Base-by-base conservation (phyloP, 2,888 invertebrate species). In the Galerucella pusilla region DNA sequence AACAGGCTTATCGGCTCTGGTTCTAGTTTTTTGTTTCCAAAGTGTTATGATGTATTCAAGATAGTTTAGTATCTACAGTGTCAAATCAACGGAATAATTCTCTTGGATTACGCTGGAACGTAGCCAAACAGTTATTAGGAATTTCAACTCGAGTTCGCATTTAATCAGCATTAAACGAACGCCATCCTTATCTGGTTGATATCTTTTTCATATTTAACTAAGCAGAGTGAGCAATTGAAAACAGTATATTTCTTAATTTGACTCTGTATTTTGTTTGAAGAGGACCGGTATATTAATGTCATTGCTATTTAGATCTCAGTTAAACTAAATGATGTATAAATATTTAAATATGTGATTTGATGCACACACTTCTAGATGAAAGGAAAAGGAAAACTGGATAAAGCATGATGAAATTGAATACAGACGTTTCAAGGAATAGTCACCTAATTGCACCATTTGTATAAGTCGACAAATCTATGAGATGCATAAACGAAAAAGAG, bases 91-190 rank as follows among this genome's bases (percentile, higher is more conserved):
- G 57, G 20, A 57, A 57, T 57, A 57, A 57, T 57, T 16, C 16
- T 16, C 57, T 20, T n/a, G 2, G 57, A 57, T 57, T 57, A 57
- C 57, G 57, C 57, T 57, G 57, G 57, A 57, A 57, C 57, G 10
- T 57, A 57, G 57, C 57, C 57, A 57, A 57, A 57, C 57, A 57
- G 54, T 54, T 16, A 54, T 20, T 57, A 20, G 57, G 57, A 57
- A 57, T 57, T 57, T 57, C 16, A 57, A 9, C 20, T 57, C 20
- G 20, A 10, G 57, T 10, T 57, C 57, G 11, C 20, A 16, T 57
- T 57, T 57, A 20, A 57, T 57, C 57, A 57, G 57, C 57, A 20
- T 57, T 20, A 54, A 54, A 14, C 54, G 7, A 54, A n/a, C 54
- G 54, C 54, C 14, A 54, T 54, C 7, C 54, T n/a, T n/a, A 54